Evolutionary conservation across 2,888 invertebrate genomes (phyloP).

Genomic region (Stomorhina lunata): DNA sequence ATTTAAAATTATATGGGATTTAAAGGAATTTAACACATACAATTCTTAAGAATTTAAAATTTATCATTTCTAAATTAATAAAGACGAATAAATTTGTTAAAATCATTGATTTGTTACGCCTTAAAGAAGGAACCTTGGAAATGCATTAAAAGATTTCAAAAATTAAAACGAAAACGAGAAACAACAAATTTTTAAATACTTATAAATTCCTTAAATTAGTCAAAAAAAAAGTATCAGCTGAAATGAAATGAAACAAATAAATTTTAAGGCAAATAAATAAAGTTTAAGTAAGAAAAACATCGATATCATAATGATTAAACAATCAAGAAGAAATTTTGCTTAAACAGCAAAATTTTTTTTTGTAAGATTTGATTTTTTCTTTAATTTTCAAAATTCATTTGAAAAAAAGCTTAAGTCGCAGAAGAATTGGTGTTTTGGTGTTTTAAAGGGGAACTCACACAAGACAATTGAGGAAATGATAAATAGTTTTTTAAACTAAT

Average conservation of each 20-base stretch:
- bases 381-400: conserved; percentile 35
- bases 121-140: conserved; percentile 55
- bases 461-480: conserved; percentile 67
- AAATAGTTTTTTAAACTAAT: conserved; percentile 70
- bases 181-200: conserved; percentile 12
- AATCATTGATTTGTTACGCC: conserved; percentile 28
- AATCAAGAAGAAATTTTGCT: conserved; percentile 43
- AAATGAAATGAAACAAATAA: conserved; percentile 13
- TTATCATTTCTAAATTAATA: conserved; percentile 21
- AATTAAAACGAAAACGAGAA: conserved; percentile 34
- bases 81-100: background rate
- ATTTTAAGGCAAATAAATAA: conserved; percentile 17
- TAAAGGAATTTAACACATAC: background rate
- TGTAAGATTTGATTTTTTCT: background rate
- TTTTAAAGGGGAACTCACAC: background rate
- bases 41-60: conserved; percentile 5
- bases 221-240: background rate
- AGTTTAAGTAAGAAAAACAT: conserved; percentile 44
- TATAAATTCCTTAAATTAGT: conserved; percentile 33
- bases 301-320: conserved; percentile 60
- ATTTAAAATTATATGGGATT: too few species aligned
- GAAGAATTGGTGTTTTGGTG: background rate
- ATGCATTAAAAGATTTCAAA: conserved; percentile 59
- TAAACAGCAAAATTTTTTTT: conserved; percentile 27
- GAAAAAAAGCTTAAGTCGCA: conserved; percentile 44